Evolutionary conservation across 2,113 vertebrate genomes (phyloP), one percentile per base, ranked within the genome.

Genomic region (Gorsachius goisagi): DNA sequence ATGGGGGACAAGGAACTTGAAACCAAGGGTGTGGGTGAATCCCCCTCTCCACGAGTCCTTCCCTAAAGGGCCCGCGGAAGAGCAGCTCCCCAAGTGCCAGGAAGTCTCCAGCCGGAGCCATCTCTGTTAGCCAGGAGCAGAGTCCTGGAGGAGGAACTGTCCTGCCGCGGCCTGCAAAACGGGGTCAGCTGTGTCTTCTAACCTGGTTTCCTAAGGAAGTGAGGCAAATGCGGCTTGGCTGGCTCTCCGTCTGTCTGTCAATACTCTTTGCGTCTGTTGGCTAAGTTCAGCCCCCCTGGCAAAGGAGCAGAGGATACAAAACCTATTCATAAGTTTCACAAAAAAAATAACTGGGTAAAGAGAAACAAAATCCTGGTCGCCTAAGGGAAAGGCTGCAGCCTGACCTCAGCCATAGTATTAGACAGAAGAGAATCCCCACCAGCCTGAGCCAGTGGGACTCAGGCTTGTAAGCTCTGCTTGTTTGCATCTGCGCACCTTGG

Each of bases 161-260:
- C 74, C 37, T 85, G 39, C 73, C 2, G 11, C 37, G 39, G 85
- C 74, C 52, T 74, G 52, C 10, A 14, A 67, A 87, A 50, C 0
- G 6, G 73, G 95, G 93, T 96, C 96, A 91, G 86, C 80, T 72
- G 3, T 88, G 85, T 96, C 84, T 94, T 79, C 95, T 79, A 95
- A 91, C 69, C 93, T 94, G 87, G 81, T 88, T 97, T 96, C 95
- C 95, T 96, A 93, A 91, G 96, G 96, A 96, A 96, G 93, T 89
- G 94, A 97, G 85, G 87, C 89, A 95, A 95, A 97, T 17, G 62
- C 0, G 15, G 23, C 85, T 91, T 94, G 89, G 85, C 80, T 85
- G 74, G 22, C 9, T 75, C 58, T 76, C 74, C 12, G 4, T 89
- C 60, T 67, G 87, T 96, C 95, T 95, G 95, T 96, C 95, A 96